Evolutionary conservation across 1,140 invertebrate genomes (phyloP).

Genomic region (Tetramorium simillimum): DNA sequence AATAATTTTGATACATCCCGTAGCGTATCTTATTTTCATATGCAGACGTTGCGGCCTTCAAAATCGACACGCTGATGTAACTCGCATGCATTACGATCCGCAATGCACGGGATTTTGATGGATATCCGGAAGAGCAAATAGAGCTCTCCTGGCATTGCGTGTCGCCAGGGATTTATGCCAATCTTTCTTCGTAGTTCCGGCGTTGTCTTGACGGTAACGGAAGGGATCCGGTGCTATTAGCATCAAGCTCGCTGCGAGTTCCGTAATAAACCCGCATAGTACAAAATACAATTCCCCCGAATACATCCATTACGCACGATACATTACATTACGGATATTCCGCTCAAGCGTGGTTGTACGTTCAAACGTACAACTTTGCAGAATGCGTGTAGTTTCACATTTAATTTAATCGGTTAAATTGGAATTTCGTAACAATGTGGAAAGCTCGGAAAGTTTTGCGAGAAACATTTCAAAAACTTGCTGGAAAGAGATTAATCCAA

Average conservation of each 20-base stretch:
- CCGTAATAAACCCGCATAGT: not conserved
- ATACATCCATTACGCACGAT: not conserved
- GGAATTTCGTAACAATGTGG: not conserved
- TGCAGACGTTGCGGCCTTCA: slow-evolving; percentile 2
- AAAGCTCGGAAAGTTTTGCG: not conserved
- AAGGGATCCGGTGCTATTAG: slow-evolving; percentile 40
- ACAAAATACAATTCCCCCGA: slow-evolving; percentile 12
- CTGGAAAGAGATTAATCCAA: not conserved
- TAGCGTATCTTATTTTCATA: slow-evolving; percentile 9
- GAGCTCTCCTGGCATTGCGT: slow-evolving; percentile 13
- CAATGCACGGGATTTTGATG: slow-evolving; percentile 27
- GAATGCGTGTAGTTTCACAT: not conserved
- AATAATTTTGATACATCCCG: not conserved
- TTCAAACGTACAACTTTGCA: not conserved
- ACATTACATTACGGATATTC: not conserved
- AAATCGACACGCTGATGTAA: slow-evolving; percentile 23
- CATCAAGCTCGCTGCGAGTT: slow-evolving; percentile 7
- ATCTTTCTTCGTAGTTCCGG: slow-evolving; percentile 23
- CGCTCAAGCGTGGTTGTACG: no score
- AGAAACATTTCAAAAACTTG: not conserved
- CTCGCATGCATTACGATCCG: slow-evolving; percentile 22
- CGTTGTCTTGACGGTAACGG: slow-evolving; percentile 20
- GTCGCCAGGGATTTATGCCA: slow-evolving; percentile 48
- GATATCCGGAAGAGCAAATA: slow-evolving; percentile 21
- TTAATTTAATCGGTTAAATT: not conserved